These are phyloP conservation scores for Doryteuthis pealeii DNA, from an alignment of 1,140 invertebrate genomes.

Conservation along the genomic window DNA sequence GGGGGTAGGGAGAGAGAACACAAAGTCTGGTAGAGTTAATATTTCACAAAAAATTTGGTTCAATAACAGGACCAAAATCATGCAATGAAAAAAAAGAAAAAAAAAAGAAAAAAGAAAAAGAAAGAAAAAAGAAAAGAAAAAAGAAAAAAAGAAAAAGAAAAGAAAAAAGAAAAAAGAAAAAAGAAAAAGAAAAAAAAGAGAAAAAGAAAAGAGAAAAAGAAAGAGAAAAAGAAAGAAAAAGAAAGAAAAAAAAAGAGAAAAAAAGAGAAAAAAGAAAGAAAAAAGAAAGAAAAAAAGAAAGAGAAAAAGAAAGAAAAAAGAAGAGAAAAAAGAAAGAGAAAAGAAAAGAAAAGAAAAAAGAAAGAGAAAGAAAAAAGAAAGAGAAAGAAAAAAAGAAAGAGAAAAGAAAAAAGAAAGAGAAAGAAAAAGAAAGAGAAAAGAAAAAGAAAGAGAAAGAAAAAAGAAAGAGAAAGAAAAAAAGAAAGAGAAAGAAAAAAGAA, in stretches of 20 bases:
- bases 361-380: not conserved
- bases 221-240: not conserved
- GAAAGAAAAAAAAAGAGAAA: conserved; percentile 4
- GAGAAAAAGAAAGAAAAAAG: not conserved
- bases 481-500: not conserved
- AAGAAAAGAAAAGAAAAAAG: not conserved
- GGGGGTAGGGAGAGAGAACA: too few relatives aligned
- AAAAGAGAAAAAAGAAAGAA: not conserved
- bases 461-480: not conserved
- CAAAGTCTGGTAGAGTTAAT: too few relatives aligned
- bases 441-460: not conserved
- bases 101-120: too few relatives aligned
- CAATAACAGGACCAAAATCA: too few relatives aligned
- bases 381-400: not conserved
- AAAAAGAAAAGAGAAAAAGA: too few relatives aligned
- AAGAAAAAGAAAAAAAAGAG: too few relatives aligned
- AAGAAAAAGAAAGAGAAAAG: not conserved
- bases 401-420: not conserved
- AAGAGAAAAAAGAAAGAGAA: not conserved
- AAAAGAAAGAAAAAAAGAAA: not conserved
- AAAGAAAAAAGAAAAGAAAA: too few relatives aligned
- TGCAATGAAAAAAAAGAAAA: too few relatives aligned
- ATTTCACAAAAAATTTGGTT: too few relatives aligned
- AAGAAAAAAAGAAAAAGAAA: too few relatives aligned
- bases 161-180: too few relatives aligned